A percentile compares a stretch with the other conserved stretches of the same genome.
phyloP scores from a whole-genome alignment of 2,888 invertebrate species.

The Agrochola lychnidis region DNA sequence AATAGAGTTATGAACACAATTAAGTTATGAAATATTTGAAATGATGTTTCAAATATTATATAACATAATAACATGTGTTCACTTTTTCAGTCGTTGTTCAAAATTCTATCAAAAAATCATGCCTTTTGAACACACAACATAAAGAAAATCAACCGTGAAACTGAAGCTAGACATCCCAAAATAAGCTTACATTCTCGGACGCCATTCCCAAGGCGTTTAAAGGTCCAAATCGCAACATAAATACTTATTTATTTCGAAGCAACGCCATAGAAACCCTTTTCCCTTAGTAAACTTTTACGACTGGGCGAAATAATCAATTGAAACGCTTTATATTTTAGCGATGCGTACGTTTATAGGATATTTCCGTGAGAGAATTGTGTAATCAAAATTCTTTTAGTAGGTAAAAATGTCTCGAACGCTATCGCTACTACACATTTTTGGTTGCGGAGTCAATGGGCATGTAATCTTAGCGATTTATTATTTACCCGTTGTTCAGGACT shows the following conservation, averaged over 20 bases:
- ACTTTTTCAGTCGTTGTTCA: neutral
- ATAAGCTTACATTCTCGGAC: slow-evolving; percentile 42
- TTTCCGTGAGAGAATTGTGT: slow-evolving; percentile 36
- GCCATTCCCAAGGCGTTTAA: slow-evolving; percentile 44
- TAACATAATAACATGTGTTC: neutral
- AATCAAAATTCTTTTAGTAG: slow-evolving; percentile 51
- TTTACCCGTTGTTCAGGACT: neutral
- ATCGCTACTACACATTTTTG: slow-evolving; percentile 5
- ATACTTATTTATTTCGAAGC: slow-evolving; percentile 64
- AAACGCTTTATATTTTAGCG: slow-evolving; percentile 62
- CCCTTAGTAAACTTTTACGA: slow-evolving; percentile 65
- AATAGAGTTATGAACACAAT: too few species aligned
- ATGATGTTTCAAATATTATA: neutral
- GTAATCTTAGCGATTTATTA: neutral
- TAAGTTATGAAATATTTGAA: neutral
- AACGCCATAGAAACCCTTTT: slow-evolving; percentile 59
- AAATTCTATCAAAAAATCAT: neutral
- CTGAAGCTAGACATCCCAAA: slow-evolving; percentile 25
- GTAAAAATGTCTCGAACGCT: neutral
- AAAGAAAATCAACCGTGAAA: slow-evolving; percentile 18
- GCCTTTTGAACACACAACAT: neutral
- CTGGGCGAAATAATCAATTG: slow-evolving; percentile 63
- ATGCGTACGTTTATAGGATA: slow-evolving; percentile 46
- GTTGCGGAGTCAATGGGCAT: neutral
- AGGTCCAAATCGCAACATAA: slow-evolving; percentile 61